These are phyloP conservation scores for Chironex yamaguchii DNA, from an alignment of 30 jellyfish, hydroid and myxozoan genomes.

Conservation along the genomic window DNA sequence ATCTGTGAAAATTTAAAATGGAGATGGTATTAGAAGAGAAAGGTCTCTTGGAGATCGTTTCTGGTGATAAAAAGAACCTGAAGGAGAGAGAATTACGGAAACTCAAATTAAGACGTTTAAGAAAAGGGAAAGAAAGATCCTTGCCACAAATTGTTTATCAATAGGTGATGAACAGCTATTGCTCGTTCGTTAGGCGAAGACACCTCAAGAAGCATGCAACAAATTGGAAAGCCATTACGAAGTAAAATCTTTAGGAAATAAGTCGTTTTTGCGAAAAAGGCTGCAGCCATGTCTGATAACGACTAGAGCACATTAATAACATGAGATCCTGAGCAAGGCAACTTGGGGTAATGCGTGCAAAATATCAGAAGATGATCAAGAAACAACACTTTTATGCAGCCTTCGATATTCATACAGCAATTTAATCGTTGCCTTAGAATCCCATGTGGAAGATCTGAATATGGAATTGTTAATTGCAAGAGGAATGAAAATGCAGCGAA, in stretches of 20 bases:
- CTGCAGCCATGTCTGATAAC: background rate
- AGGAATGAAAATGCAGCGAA: conserved; percentile 3
- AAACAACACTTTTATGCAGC: background rate
- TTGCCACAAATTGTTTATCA: conserved; percentile 45
- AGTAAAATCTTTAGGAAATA: background rate
- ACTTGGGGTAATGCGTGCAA: background rate
- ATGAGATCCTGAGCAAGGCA: background rate
- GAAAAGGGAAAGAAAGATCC: conserved; percentile 14
- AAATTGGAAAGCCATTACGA: background rate
- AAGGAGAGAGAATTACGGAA: background rate
- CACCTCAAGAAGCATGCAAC: background rate
- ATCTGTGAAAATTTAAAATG: conserved; percentile 42
- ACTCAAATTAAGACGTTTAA: background rate
- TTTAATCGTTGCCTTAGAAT: conserved; percentile 7
- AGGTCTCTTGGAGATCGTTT: conserved; percentile 25
- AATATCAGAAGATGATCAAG: background rate
- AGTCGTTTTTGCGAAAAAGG: background rate
- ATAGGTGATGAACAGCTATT: conserved; percentile 33
- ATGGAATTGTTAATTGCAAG: conserved; percentile 5
- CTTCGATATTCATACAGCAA: background rate
- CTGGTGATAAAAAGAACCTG: conserved; percentile 40
- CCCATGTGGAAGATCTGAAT: background rate
- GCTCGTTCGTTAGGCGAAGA: conserved; percentile 21
- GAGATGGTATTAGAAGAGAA: conserved; percentile 49
- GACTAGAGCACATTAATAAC: conserved; percentile 2